Evolutionary conservation across 2,113 vertebrate genomes (phyloP), one percentile per base, ranked within the genome.

Genomic region (Plotosus lineatus): DNA sequence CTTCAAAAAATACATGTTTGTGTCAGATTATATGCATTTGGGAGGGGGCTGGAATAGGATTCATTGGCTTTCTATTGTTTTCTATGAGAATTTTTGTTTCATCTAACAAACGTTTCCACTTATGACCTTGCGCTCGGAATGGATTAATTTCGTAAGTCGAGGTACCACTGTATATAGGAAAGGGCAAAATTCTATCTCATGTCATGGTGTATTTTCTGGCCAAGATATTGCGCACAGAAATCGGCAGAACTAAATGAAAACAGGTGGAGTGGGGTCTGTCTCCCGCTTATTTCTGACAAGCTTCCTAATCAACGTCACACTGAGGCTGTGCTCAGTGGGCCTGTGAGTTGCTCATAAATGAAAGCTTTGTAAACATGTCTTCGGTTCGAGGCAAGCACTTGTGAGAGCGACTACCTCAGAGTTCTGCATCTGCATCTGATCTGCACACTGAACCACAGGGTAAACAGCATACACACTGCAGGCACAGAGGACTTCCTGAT

Each of bases 181-280:
- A 87, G 89, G 89, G 77, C 87, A 88, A 87, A 91, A 88, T 87
- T 84, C 83, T 76, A 83, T 89, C 89, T 85, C 83, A 85, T 90
- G 90, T 91, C 91, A 90, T 88, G 91, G 86, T 88, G 87, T 44
- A 90, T 93, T 92, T 89, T 84, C 26, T 14, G 60, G 86, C 79
- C 46, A 14, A 81, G 83, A 90, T 88, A 87, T 87, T 83, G 69
- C 80, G 60, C 84, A 88, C 88, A 87, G 85, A 90, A 92, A 91
- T 91, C 86, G 78, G 89, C 88, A 89, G 90, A 92, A 92, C 91
- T 90, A 91, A 93, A 91, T 90, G 85, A 92, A 90, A 91, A 87
- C 87, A 87, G 87, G 89, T 84, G 87, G 89, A 91, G 89, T 88
- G 80, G 74, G 85, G 74, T 85, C 79, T 36, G 83, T 90, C 86